Evolutionary conservation across 2,113 vertebrate species (phyloP), one percentile per base, ranked within the genome.

Genomic region (Corythaixoides concolor): DNA sequence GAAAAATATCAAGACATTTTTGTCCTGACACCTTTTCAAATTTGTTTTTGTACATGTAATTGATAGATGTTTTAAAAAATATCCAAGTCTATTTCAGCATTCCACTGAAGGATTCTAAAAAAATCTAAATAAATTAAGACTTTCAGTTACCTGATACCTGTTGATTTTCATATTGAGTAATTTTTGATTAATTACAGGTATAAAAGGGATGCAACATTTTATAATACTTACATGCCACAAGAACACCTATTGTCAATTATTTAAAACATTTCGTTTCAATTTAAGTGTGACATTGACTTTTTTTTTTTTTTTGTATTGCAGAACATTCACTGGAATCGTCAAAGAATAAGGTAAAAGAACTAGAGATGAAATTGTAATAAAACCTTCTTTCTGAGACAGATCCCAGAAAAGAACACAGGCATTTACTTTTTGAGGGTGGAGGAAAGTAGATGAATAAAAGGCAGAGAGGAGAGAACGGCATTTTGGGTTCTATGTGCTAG

Each of bases 281-380:
- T 53, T 50, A 72, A 85, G 9, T 35, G 12, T 83, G 52, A 59
- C 20, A 2, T 77, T 50, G 68, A 2, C 52, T 85, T 84, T 90
- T 77, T 66, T 86, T 91, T 78, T 75, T 86, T 88, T n/a, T n/a
- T n/a, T n/a, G 37, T 75, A 33, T 97, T 98, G 59, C 96, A 99
- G 99, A 99, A 96, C 97, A 98, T 96, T 99, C 99, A 64, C 97
- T 99, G 95, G 97, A 97, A 73, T 98, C 98, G 22, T 99, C 99
- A 88, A 99, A 99, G 97, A 99, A 91, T 97, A 98, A 99, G 99
- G 99, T 99, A 98, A 98, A 98, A 74, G 81, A 58, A 49, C 10
- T 27, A 47, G 45, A 72, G 12, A 28, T 74, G 37, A 58, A 79
- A 45, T 4, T 43, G 1, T 33, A 55, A 27, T 53, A 30, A 75